Evolutionary conservation across 2,888 invertebrate species (phyloP), one percentile per base, ranked within the genome.

Genomic region (Leptothorax acervorum): DNA sequence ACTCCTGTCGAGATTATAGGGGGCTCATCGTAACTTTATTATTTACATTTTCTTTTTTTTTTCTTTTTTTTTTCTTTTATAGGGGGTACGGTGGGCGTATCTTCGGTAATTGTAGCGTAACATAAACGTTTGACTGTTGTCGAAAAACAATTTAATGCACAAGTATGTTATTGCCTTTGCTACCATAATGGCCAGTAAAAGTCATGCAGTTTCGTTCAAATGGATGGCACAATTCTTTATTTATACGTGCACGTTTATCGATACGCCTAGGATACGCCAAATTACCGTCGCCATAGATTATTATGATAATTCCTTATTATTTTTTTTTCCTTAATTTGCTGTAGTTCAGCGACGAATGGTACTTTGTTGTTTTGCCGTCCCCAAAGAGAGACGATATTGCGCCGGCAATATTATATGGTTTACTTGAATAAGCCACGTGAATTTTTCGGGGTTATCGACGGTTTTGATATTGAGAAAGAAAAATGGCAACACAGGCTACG

Each of bases 291-390:
- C 85, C 84, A 85, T 90, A 87, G 76, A 71, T 88, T 83, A 86
- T 57, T 57, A 83, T 85, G 76, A 89, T 85, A 73, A 91, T 88
- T 86, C 84, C 82, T 86, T 86, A 89, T 90, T 87, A 88, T 68
- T 86, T 88, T 82, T 62, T 79, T 88, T 89, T 48, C 48, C 31
- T 75, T 86, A 91, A 92, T 90, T 90, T 87, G 89, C 89, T 90
- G 86, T 90, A 92, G 84, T 90, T 90, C 90, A 93, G 93, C 94
- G 94, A 94, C 93, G 93, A 94, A 94, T 94, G 94, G 94, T 94
- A 94, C 94, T 94, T 93, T 93, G 93, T 94, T 94, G 91, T 93
- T 94, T 94, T 94, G 93, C 93, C 94, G 93, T 94, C 92, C 94
- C 93, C 91, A 91, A 90, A 92, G 87, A 90, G 87, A 91, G 85